Evolutionary conservation across 2,888 invertebrate genomes (phyloP), one percentile per base, ranked within the genome.

Genomic region (Phrixothrix hirtus): DNA sequence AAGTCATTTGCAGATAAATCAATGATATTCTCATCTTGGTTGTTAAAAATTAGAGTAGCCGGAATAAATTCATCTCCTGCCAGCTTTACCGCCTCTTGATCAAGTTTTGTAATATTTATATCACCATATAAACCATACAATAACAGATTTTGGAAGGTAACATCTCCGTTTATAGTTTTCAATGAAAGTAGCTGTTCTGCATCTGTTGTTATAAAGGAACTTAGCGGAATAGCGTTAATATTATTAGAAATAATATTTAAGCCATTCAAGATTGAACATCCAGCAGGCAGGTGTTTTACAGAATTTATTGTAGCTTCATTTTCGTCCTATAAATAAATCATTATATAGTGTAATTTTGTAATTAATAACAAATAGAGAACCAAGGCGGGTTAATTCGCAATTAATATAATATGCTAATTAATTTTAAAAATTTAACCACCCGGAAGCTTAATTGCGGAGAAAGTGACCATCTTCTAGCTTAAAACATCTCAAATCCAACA

Each of bases 141-240:
- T 9, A 67, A 60, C 1, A 84, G 61, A 49, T 77, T 72, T 30
- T 78, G 72, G 21, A 84, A 78, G 34, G 66, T 68, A 1, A 80
- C 70, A 39, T 75, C 68, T 1, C 78, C 78, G 1, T 74, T 68
- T 1, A 81, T 58, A 5, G 64, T 57, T 4, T 69, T 64, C 0
- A 79, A 46, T 32, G 73, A 62, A 1, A 84, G 62, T 0, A 66
- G 58, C 68, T 84, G 83, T 1, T 75, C 68, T 0, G 78, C 77
- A 37, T 80, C 74, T 51, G 72, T 70, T 1, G 80, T 80, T 0
- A 82, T 65, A 52, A 83, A 78, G 2, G 76, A 69, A 1, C 75
- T 63, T 0, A 81, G 53, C 1, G 70, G 58, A 45, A 79, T 75
- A 9, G 73, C 70, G 59, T 78, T 81, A 0, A 84, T 71, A 2